Percentiles rank a stretch among this genome's conserved stretches.
Evolutionary conservation across 1,140 invertebrate genomes (phyloP).

Genomic region (Ruditapes philippinarum): DNA sequence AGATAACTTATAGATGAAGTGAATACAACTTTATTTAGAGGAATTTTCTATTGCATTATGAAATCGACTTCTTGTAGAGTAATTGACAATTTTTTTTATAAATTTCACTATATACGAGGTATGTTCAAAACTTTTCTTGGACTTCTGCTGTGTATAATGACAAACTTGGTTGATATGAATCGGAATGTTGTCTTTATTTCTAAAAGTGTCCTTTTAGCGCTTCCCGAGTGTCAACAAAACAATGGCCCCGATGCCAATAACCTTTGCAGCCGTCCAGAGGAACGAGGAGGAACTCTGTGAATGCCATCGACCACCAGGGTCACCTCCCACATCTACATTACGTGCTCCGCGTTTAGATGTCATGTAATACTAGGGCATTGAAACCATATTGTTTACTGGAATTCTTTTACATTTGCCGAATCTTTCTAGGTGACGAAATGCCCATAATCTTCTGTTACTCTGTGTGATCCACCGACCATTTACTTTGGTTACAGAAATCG

Average conservation of each 20-base stretch:
- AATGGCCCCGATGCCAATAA: background rate
- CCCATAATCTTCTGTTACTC: constrained; percentile 33
- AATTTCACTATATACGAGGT: too few relatives aligned
- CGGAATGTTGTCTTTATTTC: too few relatives aligned
- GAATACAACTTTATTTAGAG: too few relatives aligned
- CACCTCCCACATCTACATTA: background rate
- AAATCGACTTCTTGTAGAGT: too few relatives aligned
- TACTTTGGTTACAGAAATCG: background rate
- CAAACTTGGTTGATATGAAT: too few relatives aligned
- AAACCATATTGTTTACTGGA: background rate
- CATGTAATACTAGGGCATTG: background rate
- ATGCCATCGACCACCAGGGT: constrained; percentile 1
- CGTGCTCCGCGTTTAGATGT: background rate
- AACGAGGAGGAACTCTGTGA: background rate
- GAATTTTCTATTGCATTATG: too few relatives aligned
- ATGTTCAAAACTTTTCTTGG: too few relatives aligned
- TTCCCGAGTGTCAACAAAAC: background rate
- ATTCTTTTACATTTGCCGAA: constrained; percentile 31
- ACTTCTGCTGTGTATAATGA: too few relatives aligned
- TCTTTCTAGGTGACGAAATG: constrained; percentile 26
- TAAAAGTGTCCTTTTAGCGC: background rate
- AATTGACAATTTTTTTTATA: too few relatives aligned
- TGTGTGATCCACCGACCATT: constrained; percentile 8
- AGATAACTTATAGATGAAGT: too few relatives aligned
- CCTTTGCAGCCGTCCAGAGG: background rate